Conservation (phyloP, 2,797 vertebrate genomes). For the Muscicapa comitata region DNA sequence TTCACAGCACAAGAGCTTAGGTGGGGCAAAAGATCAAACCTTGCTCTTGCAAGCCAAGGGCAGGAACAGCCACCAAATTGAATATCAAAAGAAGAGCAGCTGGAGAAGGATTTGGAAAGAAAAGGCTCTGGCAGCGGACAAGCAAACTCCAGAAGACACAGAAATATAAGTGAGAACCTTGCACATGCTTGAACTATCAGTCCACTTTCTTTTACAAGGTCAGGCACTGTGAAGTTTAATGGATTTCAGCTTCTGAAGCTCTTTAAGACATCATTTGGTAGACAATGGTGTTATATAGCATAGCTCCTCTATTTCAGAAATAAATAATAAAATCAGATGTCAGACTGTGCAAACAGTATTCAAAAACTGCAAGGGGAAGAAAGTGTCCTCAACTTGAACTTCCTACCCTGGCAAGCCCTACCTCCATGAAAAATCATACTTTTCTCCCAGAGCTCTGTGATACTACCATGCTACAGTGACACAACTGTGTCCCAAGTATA, state of each 20-base stretch:
- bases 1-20: conserved; percentile 14
- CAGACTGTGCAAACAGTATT: neutral
- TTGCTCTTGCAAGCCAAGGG: neutral
- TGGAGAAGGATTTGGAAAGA: neutral
- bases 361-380: neutral
- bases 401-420: neutral
- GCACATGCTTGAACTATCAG: neutral
- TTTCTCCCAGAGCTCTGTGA: neutral
- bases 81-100: neutral
- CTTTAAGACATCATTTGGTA: neutral
- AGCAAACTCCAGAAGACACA: neutral
- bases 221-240: neutral
- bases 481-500: neutral
- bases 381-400: neutral
- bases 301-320: neutral
- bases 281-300: neutral
- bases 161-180: neutral
- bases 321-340: neutral
- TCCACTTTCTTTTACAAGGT: neutral
- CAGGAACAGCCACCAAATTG: neutral
- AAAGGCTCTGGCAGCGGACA: neutral
- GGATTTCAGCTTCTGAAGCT: neutral
- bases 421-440: neutral
- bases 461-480: neutral
- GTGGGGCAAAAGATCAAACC: neutral